These are phyloP conservation scores for Ramphastos sulfuratus DNA, from an alignment of 2,113 vertebrate species.

Conservation along the genomic window DNA sequence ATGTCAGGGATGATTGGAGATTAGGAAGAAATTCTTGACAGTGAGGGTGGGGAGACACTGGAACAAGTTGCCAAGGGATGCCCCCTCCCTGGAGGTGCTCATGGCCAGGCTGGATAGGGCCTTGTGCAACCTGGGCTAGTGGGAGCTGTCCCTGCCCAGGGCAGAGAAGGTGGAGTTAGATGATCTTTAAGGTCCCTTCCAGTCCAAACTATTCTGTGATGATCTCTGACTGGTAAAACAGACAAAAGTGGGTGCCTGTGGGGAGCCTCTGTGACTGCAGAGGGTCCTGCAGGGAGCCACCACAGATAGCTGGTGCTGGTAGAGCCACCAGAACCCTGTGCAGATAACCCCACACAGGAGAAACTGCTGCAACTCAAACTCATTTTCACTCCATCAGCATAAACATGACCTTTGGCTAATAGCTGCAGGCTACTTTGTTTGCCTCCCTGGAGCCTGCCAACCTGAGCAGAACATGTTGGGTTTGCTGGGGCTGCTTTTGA, in stretches of 20 bases:
- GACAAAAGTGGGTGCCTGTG: rapidly evolving
- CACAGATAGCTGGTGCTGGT: neutral
- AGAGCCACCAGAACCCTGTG: neutral
- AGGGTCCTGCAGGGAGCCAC: neutral
- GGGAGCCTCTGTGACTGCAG: neutral
- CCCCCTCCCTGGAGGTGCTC: no score
- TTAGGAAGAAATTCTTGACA: no score
- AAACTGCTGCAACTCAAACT: neutral
- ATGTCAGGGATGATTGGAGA: no score
- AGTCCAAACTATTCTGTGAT: no score
- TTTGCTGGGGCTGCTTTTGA: neutral
- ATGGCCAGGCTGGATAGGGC: no score
- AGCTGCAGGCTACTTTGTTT: neutral
- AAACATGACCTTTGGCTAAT: neutral
- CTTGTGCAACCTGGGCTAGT: no score
- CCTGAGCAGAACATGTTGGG: neutral
- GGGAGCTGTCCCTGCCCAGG: no score
- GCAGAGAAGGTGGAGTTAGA: no score
- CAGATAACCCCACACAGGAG: neutral
- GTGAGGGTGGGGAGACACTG: no score
- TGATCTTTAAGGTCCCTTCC: no score
- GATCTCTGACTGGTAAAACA: neutral
- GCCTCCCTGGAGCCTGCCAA: neutral
- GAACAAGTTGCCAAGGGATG: no score
- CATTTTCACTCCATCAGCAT: neutral